A percentile compares a stretch with the other conserved stretches of the same genome.
These are phyloP conservation scores for Alces alces DNA, from an alignment of 2,113 vertebrate species.

Conservation along the genomic window DNA sequence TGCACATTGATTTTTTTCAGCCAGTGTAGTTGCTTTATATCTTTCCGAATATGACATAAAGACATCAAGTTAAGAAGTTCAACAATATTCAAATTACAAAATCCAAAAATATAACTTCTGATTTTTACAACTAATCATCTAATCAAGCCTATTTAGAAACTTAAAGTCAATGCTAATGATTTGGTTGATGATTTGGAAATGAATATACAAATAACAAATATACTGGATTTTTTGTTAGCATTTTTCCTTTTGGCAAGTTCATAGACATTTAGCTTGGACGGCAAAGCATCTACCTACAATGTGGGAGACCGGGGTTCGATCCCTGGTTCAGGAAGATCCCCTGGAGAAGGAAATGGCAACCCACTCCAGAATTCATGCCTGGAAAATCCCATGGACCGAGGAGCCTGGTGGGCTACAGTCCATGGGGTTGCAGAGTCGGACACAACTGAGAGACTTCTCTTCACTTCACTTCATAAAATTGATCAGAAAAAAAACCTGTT, in stretches of 20 bases:
- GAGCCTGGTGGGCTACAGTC: no score
- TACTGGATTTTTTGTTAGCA: not conserved
- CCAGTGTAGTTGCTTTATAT: not conserved
- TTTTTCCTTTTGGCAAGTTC: not conserved
- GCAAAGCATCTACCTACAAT: no score
- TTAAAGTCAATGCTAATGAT: not conserved
- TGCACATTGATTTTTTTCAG: not conserved
- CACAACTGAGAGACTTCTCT: no score
- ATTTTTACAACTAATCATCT: not conserved
- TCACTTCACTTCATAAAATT: not conserved
- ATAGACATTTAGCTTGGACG: not conserved
- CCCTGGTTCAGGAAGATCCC: no score
- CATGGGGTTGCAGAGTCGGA: no score
- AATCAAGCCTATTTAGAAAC: not conserved
- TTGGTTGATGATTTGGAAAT: not conserved
- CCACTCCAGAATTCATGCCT: no score
- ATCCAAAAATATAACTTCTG: not conserved
- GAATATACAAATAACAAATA: not conserved
- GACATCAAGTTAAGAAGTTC: not conserved
- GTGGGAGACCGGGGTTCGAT: no score
- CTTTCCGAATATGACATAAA: not conserved
- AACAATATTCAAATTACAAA: not conserved
- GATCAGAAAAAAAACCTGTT: not conserved
- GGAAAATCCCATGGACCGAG: no score
- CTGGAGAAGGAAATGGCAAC: no score